These are phyloP conservation scores for Galaxea fascicularis DNA, from an alignment of 92 coral and sea anemone genomes.

Conservation along the genomic window DNA sequence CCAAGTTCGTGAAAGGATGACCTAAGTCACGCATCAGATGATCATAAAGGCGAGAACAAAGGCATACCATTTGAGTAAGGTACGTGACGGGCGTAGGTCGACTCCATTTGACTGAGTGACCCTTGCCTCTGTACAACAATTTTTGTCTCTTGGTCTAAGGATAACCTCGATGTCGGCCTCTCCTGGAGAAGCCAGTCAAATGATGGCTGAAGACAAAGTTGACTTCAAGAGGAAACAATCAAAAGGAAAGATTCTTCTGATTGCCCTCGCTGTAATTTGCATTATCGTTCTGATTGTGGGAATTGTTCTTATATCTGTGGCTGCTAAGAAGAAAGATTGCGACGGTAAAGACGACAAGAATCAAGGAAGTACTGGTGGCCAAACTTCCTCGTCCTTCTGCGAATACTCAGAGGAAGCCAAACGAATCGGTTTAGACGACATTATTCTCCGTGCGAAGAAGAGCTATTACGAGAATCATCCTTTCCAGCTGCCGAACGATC, in stretches of 20 bases:
- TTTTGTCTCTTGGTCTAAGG: too few species aligned
- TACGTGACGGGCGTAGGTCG: too few species aligned
- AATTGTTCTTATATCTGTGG: conserved; percentile 68
- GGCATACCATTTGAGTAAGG: too few species aligned
- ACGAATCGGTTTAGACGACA: conserved; percentile 64
- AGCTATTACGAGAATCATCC: conserved; percentile 72
- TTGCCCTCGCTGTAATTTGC: conserved; percentile 5
- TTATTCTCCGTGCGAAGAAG: conserved; percentile 63
- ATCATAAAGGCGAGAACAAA: too few species aligned
- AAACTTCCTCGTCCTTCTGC: conserved; percentile 39
- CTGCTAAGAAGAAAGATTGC: conserved; percentile 36
- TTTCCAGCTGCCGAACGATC: conserved; percentile 54
- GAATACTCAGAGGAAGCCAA: conserved; percentile 77
- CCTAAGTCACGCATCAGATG: too few species aligned
- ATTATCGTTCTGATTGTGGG: conserved; percentile 70
- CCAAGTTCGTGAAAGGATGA: too few species aligned
- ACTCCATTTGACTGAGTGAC: too few species aligned
- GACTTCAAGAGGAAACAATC: neutral
- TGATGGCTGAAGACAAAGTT: too few species aligned
- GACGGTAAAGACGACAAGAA: neutral
- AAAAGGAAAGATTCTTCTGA: too few species aligned
- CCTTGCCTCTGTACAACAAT: too few species aligned
- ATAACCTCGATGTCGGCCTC: too few species aligned
- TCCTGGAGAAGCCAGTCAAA: too few species aligned
- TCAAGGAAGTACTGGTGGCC: neutral